Base-by-base conservation (phyloP, 2,113 vertebrate genomes). In the Hystrix cristata region DNA sequence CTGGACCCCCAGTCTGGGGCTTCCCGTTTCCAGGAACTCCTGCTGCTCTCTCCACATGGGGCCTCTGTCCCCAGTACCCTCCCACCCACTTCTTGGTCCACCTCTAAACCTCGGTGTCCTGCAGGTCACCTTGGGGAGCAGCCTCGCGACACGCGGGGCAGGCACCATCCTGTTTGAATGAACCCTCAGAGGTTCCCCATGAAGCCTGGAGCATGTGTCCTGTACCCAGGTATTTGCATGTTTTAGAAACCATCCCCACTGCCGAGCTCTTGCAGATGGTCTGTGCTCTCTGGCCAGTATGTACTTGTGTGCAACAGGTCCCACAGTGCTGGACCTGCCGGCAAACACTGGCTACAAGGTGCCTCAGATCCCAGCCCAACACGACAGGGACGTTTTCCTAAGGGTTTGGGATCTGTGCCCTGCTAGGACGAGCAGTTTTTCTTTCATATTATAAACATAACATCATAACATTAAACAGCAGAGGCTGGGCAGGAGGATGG, bases 381-480 rank as follows among this genome's bases (percentile, higher is more conserved):
- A 0, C 2, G 3, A 7, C 2, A 16, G 3, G 11, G 19, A 51
- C 2, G 13, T 43, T 18, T 23, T 43, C 19, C 59, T 25, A 29
- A 65, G 53, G 2, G 12, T 19, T 29, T 0, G 4, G 67, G 57
- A 0, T 7, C 14, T 57, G 51, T 55, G 71, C 21, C n/a, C 62
- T 78, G 10, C 48, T 0, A 14, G 9, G 29, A 48, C 14, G 2
- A 10, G 43, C 13, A 1, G 46, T 67, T 55, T 43, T 31, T 21
- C 65, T 38, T 60, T 64, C 46, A 5, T 8, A 1, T 62, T 23
- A 16, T 15, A 80, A 78, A 34, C 0, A 3, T 51, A 11, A 0
- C 4, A 31, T 38, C 57, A n/a, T 4, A 9, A 19, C 3, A 55
- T 12, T 55, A 16, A n/a, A 86, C 16, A 76, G 18, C 43, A 86